Conservation (phyloP, 2,797 vertebrate species). For the Mastacembelus armatus region DNA sequence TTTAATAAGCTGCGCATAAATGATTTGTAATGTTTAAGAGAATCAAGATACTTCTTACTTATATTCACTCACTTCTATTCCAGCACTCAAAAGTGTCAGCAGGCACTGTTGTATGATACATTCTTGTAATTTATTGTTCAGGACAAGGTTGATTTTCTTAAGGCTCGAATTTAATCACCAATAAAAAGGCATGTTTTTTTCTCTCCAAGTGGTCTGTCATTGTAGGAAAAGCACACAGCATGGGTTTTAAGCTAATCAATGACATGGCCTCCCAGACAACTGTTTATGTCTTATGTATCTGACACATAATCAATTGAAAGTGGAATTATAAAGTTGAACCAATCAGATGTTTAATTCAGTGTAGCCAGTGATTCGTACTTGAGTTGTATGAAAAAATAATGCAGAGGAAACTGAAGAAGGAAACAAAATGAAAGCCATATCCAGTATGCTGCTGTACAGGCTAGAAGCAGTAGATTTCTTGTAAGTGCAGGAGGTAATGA, state of each 20-base stretch:
- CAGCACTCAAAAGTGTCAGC: no score
- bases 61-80: no score
- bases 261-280: conserved; percentile 60
- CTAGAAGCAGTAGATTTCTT: conserved; percentile 19
- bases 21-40: conserved; percentile 16
- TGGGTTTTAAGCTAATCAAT: conserved; percentile 61
- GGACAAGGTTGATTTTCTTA: conserved; percentile 48
- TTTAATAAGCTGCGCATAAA: conserved; percentile 22
- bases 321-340: conserved; percentile 68
- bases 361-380: no score
- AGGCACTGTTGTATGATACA: conserved; percentile 31
- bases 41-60: conserved; percentile 23
- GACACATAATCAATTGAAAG: conserved; percentile 77
- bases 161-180: conserved; percentile 51
- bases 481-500: conserved; percentile 5
- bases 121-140: conserved; percentile 46
- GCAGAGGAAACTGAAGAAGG: no score
- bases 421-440: no score
- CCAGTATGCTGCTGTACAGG: not conserved
- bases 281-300: conserved; percentile 63
- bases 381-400: no score
- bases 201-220: conserved; percentile 33
- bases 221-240: conserved; percentile 45
- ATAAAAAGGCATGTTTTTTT: conserved; percentile 14
- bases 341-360: conserved; percentile 71